Conservation (phyloP, 2,113 vertebrate species). For the Pavo muticus region DNA sequence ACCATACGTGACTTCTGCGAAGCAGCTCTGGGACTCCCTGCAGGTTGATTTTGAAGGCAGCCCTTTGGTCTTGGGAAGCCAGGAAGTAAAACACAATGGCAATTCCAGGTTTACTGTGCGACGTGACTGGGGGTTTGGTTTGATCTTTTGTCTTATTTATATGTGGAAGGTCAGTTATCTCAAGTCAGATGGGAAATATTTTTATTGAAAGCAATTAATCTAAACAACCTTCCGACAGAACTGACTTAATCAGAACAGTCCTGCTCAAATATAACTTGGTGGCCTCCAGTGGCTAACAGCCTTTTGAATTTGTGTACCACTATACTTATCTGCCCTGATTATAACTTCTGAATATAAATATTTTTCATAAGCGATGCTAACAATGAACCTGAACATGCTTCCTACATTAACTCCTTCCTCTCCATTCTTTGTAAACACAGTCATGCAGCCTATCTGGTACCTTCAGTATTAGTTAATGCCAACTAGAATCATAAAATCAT, state of each 20-base stretch:
- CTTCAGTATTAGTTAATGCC: not conserved
- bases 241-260: not conserved
- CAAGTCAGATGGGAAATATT: slow-evolving; percentile 31
- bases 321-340: not conserved
- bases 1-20: not conserved
- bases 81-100: slow-evolving; percentile 54
- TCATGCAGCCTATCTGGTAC: not conserved
- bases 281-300: not conserved
- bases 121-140: not conserved
- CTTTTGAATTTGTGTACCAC: not conserved
- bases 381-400: not conserved
- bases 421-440: not conserved
- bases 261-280: not conserved
- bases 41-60: slow-evolving; percentile 48
- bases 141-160: slow-evolving; percentile 9
- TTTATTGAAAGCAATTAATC: slow-evolving; percentile 17
- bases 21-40: slow-evolving; percentile 1
- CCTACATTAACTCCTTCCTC: not conserved
- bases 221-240: not conserved
- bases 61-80: slow-evolving; percentile 1
- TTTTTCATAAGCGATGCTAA: not conserved
- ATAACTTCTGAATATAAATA: not conserved
- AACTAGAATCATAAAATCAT: not conserved
- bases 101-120: not conserved
- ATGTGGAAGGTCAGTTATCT: not conserved